Percentiles rank a stretch among this genome's conserved stretches.
Conservation (phyloP, 2,113 vertebrate species). For the Taxidea taxus region DNA sequence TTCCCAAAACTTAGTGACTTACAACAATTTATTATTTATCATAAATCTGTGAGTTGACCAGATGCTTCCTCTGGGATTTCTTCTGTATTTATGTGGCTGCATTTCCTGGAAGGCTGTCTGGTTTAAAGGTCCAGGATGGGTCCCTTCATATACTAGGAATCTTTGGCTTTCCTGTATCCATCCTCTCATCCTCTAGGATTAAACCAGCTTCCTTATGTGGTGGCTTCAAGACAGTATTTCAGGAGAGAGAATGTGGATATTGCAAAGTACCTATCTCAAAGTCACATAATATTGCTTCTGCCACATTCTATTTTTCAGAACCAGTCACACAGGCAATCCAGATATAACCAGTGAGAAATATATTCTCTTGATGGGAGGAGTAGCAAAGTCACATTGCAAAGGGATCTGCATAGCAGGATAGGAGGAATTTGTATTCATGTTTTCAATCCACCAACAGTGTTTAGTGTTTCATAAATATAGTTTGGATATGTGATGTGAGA, state of each 20-base stretch:
- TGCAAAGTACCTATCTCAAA: background rate
- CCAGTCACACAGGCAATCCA: background rate
- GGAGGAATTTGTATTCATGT: background rate
- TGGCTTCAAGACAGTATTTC: background rate
- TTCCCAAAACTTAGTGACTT: background rate
- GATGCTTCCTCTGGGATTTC: background rate
- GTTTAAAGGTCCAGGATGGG: background rate
- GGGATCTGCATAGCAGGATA: background rate
- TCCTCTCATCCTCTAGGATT: background rate
- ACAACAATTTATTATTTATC: background rate
- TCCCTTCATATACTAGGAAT: background rate
- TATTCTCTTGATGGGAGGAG: background rate
- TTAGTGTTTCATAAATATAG: background rate
- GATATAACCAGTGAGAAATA: background rate
- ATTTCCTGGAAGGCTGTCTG: background rate
- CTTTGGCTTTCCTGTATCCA: background rate
- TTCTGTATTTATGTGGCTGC: background rate
- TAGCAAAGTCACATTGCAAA: background rate
- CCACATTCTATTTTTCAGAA: background rate
- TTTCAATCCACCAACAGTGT: background rate
- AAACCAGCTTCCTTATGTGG: background rate
- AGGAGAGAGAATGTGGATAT: background rate
- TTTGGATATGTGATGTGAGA: background rate
- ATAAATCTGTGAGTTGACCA: background rate
- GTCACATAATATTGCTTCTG: background rate